Evolutionary conservation across 2,888 invertebrate genomes (phyloP).

Genomic region (Eupithecia abbreviata): DNA sequence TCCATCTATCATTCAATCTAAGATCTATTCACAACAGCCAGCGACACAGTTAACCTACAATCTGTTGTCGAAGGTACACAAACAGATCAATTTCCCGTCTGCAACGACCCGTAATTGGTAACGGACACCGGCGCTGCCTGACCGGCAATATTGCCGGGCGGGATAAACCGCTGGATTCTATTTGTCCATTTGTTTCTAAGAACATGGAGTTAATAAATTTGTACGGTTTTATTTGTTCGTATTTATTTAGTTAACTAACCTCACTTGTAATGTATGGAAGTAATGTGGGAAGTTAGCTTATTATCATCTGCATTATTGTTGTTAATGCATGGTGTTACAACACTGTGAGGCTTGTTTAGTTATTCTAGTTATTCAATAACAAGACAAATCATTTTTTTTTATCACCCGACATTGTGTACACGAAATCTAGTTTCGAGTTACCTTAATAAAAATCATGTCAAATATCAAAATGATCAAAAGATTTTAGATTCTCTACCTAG

Average conservation of each 20-base stretch:
- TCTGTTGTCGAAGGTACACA: background rate
- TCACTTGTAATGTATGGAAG: no score
- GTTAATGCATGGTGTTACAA: no score
- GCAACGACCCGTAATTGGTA: conserved; percentile 51
- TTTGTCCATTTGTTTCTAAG: background rate
- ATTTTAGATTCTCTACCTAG: background rate
- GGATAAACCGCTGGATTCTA: background rate
- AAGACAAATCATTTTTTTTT: no score
- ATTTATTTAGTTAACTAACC: no score
- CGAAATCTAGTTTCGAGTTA: no score
- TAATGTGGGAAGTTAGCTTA: background rate
- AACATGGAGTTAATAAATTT: background rate
- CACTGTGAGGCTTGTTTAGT: background rate
- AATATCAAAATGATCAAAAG: no score
- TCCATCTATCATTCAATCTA: background rate
- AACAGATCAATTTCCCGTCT: conserved; percentile 13
- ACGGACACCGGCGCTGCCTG: conserved; percentile 47
- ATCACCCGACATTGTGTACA: no score
- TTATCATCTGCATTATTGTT: no score
- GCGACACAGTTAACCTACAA: background rate
- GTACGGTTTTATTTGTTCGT: background rate
- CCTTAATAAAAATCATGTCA: no score
- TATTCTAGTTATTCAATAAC: background rate
- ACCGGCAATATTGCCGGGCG: background rate
- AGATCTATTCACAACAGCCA: background rate